These are phyloP conservation scores for Poecilia gillii DNA, from an alignment of 2,797 vertebrate species.

Conservation along the genomic window DNA sequence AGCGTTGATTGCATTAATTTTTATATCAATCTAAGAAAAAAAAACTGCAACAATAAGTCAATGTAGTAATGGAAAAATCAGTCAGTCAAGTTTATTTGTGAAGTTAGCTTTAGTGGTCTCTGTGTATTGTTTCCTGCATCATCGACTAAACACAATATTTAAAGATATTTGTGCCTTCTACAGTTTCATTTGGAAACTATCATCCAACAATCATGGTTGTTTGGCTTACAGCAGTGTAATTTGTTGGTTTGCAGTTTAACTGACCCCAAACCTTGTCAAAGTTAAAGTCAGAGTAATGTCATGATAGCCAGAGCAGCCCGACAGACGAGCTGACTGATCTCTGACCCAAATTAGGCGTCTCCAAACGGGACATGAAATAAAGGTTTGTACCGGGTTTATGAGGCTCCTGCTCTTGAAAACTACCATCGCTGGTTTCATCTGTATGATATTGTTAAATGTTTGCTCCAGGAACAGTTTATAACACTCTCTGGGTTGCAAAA, in stretches of 20 bases:
- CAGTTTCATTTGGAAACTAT: not conserved
- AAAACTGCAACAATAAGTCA: not conserved
- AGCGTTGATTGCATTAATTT: not conserved
- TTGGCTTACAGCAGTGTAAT: not conserved
- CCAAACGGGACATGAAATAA: not conserved
- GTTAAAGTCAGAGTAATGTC: slow-evolving; percentile 28
- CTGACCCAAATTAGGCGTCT: slow-evolving; percentile 28
- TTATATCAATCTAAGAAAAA: not conserved
- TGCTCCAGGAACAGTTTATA: not conserved
- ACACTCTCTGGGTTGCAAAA: not conserved
- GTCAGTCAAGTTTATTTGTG: not conserved
- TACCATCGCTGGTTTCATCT: not conserved
- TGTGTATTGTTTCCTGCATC: not conserved
- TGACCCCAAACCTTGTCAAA: slow-evolving; percentile 26
- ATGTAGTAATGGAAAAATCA: not conserved
- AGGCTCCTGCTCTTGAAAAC: not conserved
- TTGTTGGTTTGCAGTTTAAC: slow-evolving; percentile 11
- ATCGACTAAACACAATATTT: not conserved
- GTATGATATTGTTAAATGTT: not conserved
- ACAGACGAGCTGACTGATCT: slow-evolving; percentile 17
- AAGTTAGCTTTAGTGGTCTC: not conserved
- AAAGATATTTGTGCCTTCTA: not conserved
- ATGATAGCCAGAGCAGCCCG: slow-evolving; percentile 12
- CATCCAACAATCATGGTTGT: not conserved
- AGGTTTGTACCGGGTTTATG: not conserved